Conservation (phyloP, 2,797 vertebrate genomes). For the Peromyscus attwateri region DNA sequence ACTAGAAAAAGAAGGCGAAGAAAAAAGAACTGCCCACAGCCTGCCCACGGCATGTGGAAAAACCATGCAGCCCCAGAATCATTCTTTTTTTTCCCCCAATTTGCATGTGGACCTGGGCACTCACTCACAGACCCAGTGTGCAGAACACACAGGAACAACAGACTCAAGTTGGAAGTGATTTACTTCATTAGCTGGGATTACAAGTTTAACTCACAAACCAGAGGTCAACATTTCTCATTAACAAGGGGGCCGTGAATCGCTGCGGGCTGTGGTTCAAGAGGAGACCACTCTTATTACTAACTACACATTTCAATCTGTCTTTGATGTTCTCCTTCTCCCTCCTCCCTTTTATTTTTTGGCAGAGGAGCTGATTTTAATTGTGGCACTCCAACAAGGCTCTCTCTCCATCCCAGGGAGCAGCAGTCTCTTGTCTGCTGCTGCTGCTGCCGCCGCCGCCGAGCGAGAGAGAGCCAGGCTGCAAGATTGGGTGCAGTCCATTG, state of each 20-base stretch:
- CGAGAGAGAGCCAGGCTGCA: conserved; percentile 92
- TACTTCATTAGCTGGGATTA: conserved; percentile 99
- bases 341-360: conserved; percentile 98
- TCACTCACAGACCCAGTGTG: conserved; percentile 91
- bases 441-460: conserved; percentile 92
- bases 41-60: conserved; percentile 63
- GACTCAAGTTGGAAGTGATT: conserved; percentile 99
- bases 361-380: conserved; percentile 99
- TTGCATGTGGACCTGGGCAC: conserved; percentile 90
- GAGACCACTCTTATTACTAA: conserved; percentile 99
- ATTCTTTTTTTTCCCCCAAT: conserved; percentile 70
- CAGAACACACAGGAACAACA: conserved; percentile 91
- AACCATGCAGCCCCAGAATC: conserved; percentile 79
- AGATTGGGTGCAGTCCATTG: conserved; percentile 99
- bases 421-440: conserved; percentile 98
- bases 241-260: conserved; percentile 97
- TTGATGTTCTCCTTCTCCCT: conserved; percentile 98
- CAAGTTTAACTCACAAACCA: conserved; percentile 99
- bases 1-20: not conserved
- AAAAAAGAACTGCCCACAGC: not conserved
- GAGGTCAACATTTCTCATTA: conserved; percentile 99
- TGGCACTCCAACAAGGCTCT: conserved; percentile 98
- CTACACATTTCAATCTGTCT: conserved; percentile 99
- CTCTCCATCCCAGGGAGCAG: conserved; percentile 96
- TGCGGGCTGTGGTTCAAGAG: conserved; percentile 95